These are phyloP conservation scores for Brachionus plicatilis DNA, from an alignment of 1,140 invertebrate genomes.

Conservation along the genomic window DNA sequence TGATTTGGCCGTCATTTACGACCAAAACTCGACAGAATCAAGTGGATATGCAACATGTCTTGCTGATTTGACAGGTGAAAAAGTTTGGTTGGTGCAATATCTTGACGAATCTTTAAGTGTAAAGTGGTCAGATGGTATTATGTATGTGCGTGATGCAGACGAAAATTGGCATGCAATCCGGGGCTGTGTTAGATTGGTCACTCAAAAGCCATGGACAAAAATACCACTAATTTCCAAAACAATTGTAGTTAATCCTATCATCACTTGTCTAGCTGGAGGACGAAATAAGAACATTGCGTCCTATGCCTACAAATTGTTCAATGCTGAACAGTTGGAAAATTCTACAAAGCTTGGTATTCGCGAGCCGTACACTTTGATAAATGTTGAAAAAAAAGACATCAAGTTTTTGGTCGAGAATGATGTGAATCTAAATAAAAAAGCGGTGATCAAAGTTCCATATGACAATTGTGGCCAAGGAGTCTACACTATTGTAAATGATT, in stretches of 20 bases:
- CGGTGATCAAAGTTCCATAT: slow-evolving; percentile 29
- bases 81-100: neutral
- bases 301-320: slow-evolving; percentile 19
- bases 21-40: slow-evolving; percentile 9
- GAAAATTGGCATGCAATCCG: slow-evolving; percentile 14
- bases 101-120: neutral
- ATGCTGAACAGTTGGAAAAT: slow-evolving; percentile 8
- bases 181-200: neutral
- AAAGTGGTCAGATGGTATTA: neutral
- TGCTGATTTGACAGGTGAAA: neutral
- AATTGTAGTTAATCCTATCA: neutral
- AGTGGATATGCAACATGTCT: neutral
- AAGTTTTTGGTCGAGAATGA: neutral
- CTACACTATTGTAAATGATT: slow-evolving; percentile 24
- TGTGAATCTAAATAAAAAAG: neutral
- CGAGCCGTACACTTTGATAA: neutral
- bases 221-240: slow-evolving; percentile 17
- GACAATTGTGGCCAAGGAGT: slow-evolving; percentile 26
- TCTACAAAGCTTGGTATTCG: neutral
- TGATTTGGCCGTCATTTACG: neutral
- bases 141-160: neutral
- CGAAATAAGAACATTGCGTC: slow-evolving; percentile 6
- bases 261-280: slow-evolving; percentile 12
- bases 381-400: neutral
- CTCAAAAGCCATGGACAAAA: slow-evolving; percentile 30